These are phyloP conservation scores for Fistularia tabacaria DNA, from an alignment of 2,797 vertebrate genomes.

Conservation along the genomic window DNA sequence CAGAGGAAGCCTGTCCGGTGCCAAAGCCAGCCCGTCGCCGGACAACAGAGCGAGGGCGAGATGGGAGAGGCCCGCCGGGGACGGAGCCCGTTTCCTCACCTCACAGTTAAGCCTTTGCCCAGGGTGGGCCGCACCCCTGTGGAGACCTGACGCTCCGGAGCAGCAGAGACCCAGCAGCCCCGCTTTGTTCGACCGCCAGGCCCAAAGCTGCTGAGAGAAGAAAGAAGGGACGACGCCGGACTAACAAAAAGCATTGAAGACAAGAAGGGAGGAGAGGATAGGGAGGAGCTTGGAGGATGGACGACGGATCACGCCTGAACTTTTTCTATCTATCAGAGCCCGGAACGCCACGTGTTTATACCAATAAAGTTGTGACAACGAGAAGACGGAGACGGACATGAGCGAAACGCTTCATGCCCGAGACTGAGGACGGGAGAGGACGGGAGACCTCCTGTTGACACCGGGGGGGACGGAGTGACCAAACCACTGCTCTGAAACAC, in stretches of 20 bases:
- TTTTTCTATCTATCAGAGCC: no score
- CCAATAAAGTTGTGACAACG: no score
- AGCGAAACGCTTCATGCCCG: no score
- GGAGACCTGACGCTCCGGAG: slow-evolving; percentile 61
- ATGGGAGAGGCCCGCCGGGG: slow-evolving; percentile 25
- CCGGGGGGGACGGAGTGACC: no score
- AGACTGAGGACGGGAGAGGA: no score
- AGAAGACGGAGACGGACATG: no score
- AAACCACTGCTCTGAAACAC: no score
- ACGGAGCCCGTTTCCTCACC: slow-evolving; percentile 36
- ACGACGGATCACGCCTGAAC: no score
- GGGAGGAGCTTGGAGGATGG: no score
- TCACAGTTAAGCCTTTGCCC: slow-evolving; percentile 51
- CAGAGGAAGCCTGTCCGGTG: slow-evolving; percentile 51
- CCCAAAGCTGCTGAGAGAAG: slow-evolving; percentile 38
- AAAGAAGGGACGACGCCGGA: not conserved
- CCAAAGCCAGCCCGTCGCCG: slow-evolving; percentile 65
- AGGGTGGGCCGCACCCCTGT: slow-evolving; percentile 39
- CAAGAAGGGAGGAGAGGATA: slow-evolving; percentile 2
- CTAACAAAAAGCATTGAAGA: slow-evolving; percentile 30
- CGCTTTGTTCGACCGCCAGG: slow-evolving; percentile 18
- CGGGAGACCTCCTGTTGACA: no score
- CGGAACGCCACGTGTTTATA: no score
- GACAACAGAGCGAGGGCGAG: slow-evolving; percentile 31
- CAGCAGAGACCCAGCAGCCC: slow-evolving; percentile 35